Evolutionary conservation across 2,888 invertebrate species (phyloP), one percentile per base, ranked within the genome.

Genomic region (Xestoiulus laeticollis): DNA sequence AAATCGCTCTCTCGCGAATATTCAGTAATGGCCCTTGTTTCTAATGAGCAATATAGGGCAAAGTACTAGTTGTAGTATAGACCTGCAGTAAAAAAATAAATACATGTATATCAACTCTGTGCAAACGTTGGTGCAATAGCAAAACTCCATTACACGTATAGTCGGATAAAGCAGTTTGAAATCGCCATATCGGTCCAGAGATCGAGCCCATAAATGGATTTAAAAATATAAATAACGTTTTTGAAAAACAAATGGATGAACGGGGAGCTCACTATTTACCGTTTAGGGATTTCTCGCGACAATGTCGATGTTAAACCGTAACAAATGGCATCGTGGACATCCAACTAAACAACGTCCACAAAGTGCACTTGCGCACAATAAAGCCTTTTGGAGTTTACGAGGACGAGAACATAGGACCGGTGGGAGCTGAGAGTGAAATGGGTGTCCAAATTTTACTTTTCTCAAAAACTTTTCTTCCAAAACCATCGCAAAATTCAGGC

Each of bases 231-330:
- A 68, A 26, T 68, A n/a, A 68, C 26, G n/a, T 68, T 68, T 68
- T 68, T n/a, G 26, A 68, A 68, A 68, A 68, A 68, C 68, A 68
- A 68, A 68, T 68, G 68, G 68, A 26, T 68, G 68, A 68, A 68
- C 10, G 68, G 26, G n/a, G 26, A 68, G 26, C 68, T 26, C 68
- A 68, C 26, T 68, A 68, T 68, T 68, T 68, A 12, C 68, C 68
- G 68, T 68, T 68, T 68, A 26, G 68, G 68, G 68, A 68, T 68
- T 59, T 68, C 12, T 8, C 26, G 68, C 68, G 68, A 68, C 68
- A 68, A 26, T 68, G 68, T 68, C 68, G 68, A 68, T 68, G 68
- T 26, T 68, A 68, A 68, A 68, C 68, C 68, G 26, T 12, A 26
- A 68, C 10, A 68, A 68, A 68, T 68, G 68, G 68, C 68, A 26